phyloP scores from a whole-genome alignment of 2,797 vertebrate species.

The Schizothorax lantsangensis region DNA sequence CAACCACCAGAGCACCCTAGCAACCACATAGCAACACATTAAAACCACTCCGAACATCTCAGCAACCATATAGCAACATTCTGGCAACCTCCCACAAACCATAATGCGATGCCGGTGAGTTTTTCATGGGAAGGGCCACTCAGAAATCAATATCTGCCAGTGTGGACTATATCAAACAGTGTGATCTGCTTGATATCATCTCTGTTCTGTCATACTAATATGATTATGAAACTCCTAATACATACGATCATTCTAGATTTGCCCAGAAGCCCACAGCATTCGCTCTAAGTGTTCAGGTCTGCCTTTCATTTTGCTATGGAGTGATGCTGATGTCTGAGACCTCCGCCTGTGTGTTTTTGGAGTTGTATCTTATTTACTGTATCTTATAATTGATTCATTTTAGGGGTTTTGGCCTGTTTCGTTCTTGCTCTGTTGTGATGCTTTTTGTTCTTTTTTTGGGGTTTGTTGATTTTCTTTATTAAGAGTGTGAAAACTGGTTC shows the following conservation, averaged over 20 bases:
- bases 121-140: neutral
- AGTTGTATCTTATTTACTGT: constrained; percentile 68
- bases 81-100: neutral
- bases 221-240: neutral
- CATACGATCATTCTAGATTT: neutral
- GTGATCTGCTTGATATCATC: constrained; percentile 4
- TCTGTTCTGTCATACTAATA: neutral
- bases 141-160: neutral
- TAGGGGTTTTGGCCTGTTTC: constrained; percentile 64
- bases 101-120: neutral
- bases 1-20: neutral
- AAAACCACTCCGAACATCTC: neutral
- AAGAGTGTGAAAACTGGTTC: constrained; percentile 65
- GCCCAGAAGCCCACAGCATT: constrained; percentile 53
- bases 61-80: neutral
- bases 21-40: neutral
- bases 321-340: constrained; percentile 64
- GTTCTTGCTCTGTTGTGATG: constrained; percentile 63
- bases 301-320: constrained; percentile 55
- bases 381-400: constrained; percentile 66
- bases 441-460: constrained; percentile 53
- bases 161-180: neutral
- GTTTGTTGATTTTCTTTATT: constrained; percentile 43
- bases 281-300: constrained; percentile 52
- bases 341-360: constrained; percentile 63